Conservation (phyloP, 2,797 vertebrate species). For the Sardinella longiceps region DNA sequence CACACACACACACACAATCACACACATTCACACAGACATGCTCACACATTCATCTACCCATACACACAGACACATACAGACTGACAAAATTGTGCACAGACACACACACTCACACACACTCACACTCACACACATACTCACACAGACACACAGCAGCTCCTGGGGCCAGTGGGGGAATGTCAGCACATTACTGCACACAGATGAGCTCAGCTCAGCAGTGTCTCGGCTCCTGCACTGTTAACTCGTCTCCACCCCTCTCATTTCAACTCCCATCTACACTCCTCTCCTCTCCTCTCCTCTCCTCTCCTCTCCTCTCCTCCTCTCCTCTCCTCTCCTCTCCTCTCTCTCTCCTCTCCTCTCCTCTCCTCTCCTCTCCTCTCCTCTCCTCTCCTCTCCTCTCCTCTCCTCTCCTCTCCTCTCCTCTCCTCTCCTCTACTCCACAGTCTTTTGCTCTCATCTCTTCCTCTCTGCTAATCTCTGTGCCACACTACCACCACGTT, state of each 20-base stretch:
- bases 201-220: constrained; percentile 31
- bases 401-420: background rate
- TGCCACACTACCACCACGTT: too few species aligned
- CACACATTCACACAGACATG: background rate
- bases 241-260: background rate
- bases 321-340: too few species aligned
- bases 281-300: too few species aligned
- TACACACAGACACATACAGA: background rate
- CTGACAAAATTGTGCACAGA: background rate
- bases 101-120: background rate
- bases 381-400: too few species aligned
- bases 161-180: constrained; percentile 32
- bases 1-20: background rate
- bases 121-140: background rate
- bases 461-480: background rate
- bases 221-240: background rate
- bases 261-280: background rate
- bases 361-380: too few species aligned
- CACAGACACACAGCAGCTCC: background rate
- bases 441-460: background rate
- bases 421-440: background rate
- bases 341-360: too few species aligned
- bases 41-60: background rate
- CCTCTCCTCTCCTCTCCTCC: too few species aligned
- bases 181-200: constrained; percentile 46